Conservation (phyloP, 2,888 invertebrate genomes). For the Drosophila anomalipes region DNA sequence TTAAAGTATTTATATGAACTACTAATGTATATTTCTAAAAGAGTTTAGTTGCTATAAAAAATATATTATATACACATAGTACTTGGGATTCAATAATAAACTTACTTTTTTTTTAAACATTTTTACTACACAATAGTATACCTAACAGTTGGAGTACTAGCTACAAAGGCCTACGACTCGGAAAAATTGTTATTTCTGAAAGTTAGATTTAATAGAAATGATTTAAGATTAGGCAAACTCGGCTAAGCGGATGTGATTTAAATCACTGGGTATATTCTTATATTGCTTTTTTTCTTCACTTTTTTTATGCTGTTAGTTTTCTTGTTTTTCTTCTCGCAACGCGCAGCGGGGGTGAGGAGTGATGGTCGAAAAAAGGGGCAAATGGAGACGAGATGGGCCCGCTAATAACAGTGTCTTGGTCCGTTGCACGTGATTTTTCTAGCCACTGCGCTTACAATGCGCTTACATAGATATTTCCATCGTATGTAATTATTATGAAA, state of each 20-base stretch:
- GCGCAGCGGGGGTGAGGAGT: constrained; percentile 1
- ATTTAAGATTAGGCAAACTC: background rate
- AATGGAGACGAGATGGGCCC: constrained; percentile 41
- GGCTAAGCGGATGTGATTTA: background rate
- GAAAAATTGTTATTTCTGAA: background rate
- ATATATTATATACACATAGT: background rate
- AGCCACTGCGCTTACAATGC: constrained; percentile 51
- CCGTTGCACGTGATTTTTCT: constrained; percentile 73
- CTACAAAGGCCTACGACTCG: background rate
- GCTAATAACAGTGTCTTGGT: constrained; percentile 64
- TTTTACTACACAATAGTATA: background rate
- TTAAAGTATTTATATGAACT: too few relatives aligned
- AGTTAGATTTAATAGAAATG: background rate
- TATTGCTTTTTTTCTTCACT: background rate
- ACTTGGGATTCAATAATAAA: background rate
- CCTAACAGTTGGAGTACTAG: background rate
- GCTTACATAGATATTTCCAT: constrained; percentile 33
- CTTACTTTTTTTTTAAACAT: background rate
- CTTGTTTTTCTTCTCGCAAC: constrained; percentile 30
- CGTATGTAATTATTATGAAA: constrained; percentile 77
- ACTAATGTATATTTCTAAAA: too few relatives aligned
- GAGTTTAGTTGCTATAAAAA: background rate
- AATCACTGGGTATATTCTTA: constrained; percentile 17
- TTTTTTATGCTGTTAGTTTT: constrained; percentile 33
- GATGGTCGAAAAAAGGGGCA: constrained; percentile 12